These are phyloP conservation scores for Sclerurus mexicanus DNA, from an alignment of 2,113 vertebrate species.

Conservation along the genomic window DNA sequence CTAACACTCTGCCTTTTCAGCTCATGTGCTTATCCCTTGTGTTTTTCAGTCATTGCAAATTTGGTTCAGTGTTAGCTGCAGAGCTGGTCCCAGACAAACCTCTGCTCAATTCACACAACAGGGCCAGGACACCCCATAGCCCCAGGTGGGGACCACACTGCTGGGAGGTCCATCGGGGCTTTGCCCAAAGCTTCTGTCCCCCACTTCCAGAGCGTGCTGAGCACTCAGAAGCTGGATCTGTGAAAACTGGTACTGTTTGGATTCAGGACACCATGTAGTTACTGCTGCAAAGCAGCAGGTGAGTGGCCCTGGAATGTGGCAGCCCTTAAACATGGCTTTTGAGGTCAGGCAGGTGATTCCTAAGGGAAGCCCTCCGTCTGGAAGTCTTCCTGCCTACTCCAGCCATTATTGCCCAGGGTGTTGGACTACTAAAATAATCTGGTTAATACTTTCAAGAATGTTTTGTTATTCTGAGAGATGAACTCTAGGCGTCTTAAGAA, in stretches of 20 bases:
- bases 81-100: neutral
- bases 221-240: neutral
- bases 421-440: neutral
- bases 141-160: accelerated
- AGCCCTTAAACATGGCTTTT: neutral
- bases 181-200: neutral
- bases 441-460: neutral
- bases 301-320: neutral
- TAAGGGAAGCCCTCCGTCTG: neutral
- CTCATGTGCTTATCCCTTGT: neutral
- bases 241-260: neutral
- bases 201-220: accelerated
- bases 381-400: neutral
- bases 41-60: neutral
- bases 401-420: neutral
- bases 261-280: neutral
- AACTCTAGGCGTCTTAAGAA: neutral
- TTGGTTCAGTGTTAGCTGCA: neutral
- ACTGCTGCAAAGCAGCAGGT: neutral
- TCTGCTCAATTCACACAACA: neutral
- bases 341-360: neutral
- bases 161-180: neutral
- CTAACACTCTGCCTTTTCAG: neutral
- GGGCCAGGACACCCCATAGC: neutral
- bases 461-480: neutral